Evolutionary conservation across 2,113 vertebrate genomes (phyloP), one percentile per base, ranked within the genome.

Genomic region (Lepisosteus oculatus): DNA sequence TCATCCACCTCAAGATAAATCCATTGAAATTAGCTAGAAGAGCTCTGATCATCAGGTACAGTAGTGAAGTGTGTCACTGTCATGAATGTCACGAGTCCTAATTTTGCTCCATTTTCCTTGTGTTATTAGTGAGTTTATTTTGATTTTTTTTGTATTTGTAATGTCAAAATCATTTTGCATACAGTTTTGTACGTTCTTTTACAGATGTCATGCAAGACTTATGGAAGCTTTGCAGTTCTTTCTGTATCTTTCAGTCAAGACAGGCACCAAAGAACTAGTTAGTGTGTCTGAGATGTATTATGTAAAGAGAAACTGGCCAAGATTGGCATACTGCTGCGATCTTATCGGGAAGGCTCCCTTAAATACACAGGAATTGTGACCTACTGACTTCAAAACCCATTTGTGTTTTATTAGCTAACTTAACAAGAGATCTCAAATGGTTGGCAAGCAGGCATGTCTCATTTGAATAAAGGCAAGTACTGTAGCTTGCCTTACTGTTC

Each of bases 381-480:
- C 43, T 61, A 44, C 45, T 68, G 55, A 67, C 55, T 8, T 63
- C 41, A 14, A 29, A 43, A 9, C 3, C 65, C 17, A 47, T 68
- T 66, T 73, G 56, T 15, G 43, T 55, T 69, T 72, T 66, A 61
- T 29, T 29, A 74, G 59, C 66, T 67, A 41, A 43, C 45, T 43
- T 42, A 43, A 14, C n/a, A 64, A 62, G 43, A 17, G 70, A 69
- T 69, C 29, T 6, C 3, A 8, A 51, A 42, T 41, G 3, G 45
- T 13, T 69, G 51, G 67, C 47, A 7, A 45, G 3, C 45, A 54
- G 65, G 9, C 44, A 45, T 9, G 47, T 13, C 65, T 7, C 65
- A 45, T 47, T 5, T 14, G 42, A 47, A 43, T 45, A 44, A n/a
- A 6, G 65, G 43, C 42, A 43, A 8, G n/a, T n/a, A 15, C 13